Base-by-base conservation (phyloP, 2,797 vertebrate genomes). In the Malurus leucopterus region DNA sequence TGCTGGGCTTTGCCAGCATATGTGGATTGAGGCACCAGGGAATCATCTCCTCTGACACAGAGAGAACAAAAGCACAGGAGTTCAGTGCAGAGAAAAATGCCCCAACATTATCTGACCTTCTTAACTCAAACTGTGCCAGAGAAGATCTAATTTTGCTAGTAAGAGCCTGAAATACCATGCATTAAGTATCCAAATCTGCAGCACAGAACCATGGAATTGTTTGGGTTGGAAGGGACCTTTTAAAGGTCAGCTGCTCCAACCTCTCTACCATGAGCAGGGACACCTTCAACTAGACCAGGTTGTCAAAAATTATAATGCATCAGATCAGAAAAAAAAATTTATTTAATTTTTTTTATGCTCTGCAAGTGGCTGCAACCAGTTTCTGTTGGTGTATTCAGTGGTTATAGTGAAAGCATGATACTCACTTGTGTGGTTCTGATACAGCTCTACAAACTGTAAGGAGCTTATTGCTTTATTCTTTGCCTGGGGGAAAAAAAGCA, bases 351-450 rank as follows among this genome's bases (percentile, higher is more conserved):
- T 47, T 57, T 86, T 24, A 78, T 26, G 20, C 23, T 72, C 54
- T 80, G 4, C 20, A 84, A 70, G 44, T 26, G 54, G 36, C 8
- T 50, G 46, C 34, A 80, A 54, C 4, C 34, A 67, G 19, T 27
- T 69, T 26, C 38, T 47, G 27, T 36, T 65, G 24, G 44, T 36
- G 23, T 13, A 55, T 40, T 59, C 36, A 80, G 15, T 57, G 44
- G 23, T 51, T 30, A 30, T 0, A 64, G 0, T 54, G 32, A 64
- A 77, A 40, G 18, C 16, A 7, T 29, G 65, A 38, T 43, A 98
- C 99, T 98, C 96, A 99, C 99, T 98, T 81, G 98, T 99, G 88
- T 98, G 98, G 95, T 98, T 88, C 90, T 99, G 98, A 86, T 98
- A 99, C 71, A 97, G 93, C 18, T 99, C 99, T 69, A 99, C 97